Evolutionary conservation across 2,888 invertebrate species (phyloP), one percentile per base, ranked within the genome.

Genomic region (Didymodactylos carnosus): DNA sequence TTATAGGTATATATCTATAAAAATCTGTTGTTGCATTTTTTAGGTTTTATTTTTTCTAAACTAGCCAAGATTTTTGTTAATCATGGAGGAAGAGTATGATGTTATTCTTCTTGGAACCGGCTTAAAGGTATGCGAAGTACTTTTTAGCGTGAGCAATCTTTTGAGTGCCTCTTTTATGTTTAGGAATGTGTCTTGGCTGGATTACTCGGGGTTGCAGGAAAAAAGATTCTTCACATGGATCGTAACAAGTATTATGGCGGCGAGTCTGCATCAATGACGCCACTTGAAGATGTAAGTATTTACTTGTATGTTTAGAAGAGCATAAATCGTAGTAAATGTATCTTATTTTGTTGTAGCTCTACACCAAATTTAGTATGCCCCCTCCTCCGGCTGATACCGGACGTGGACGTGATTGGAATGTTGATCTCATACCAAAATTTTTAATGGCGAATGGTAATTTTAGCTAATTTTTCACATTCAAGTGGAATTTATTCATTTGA

Each of bases 191-290:
- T 98, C 83, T 87, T 98, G 76, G 94, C 94, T 85, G 98, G 98
- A 78, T 93, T 99, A 94, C 88, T 99, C 78, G 95, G 97, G 75
- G 97, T 97, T 75, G 92, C 92, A 79, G 95, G 97, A 79, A 98
- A 98, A 87, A 97, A 95, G 86, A 97, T 99, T 77, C 87, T 98
- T 80, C 98, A 98, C 87, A 93, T 99, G 87, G 98, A 98, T 87
- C 90, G 95, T 80, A 98, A 99, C 87, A 94, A 94, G 87, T 98
- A 99, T 86, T 98, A 98, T 87, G 98, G 98, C 79, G 98, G 95
- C 80, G 98, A 98, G 86, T 95, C 94, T 83, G 97, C 98, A 80
- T 98, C 98, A 81, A 91, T 98, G 85, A 97, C 97, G 80, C 98
- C 98, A 79, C 87, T 98, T 83, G 94, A 94, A 84, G 94, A 95